Base-by-base conservation (phyloP, 2,888 invertebrate genomes). In the Dynastes tityus region DNA sequence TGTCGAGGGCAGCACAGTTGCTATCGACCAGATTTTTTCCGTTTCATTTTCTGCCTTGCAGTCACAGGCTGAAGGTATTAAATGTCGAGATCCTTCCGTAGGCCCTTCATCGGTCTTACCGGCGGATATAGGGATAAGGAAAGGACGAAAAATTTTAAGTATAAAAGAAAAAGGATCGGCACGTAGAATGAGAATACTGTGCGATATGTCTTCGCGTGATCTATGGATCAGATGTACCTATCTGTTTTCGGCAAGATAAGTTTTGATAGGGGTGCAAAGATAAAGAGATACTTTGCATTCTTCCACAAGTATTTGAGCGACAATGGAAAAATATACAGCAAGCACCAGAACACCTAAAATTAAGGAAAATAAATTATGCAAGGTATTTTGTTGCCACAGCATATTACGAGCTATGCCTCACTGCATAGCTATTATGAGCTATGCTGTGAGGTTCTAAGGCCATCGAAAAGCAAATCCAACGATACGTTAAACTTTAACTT, bases 1-100 rank as follows among this genome's bases (percentile, higher is more conserved):
- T 71, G 76, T 65, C 73, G 78, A 74, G 73, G 73, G 73, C 73
- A 74, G 61, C 73, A 22, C 8, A 6, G 11, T 27, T 5, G 61
- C n/a, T 74, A 74, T 74, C 73, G 73, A 74, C 45, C 73, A 9
- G 27, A 74, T 74, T 74, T 32, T 74, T 74, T 63, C 58, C 61
- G 11, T 74, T 58, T 74, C 22, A 63, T 74, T 74, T 74, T 74
- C 73, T 13, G 29, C 29, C 63, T 74, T 61, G 22, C 73, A 74
- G 61, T 74, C 45, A 49, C 32, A 61, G 49, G 45, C 73, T n/a
- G 73, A 61, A 40, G 63, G 73, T 45, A 74, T 74, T 61, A 74
- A 61, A 55, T 27, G 45, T 6, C 16, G 22, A 58, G 61, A 29
- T 29, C 16, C 29, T 22, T 74, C 45, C 40, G 73, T 40, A 61